These are phyloP conservation scores for Mactra quadrangularis DNA, from an alignment of 1,140 invertebrate genomes.

Conservation along the genomic window DNA sequence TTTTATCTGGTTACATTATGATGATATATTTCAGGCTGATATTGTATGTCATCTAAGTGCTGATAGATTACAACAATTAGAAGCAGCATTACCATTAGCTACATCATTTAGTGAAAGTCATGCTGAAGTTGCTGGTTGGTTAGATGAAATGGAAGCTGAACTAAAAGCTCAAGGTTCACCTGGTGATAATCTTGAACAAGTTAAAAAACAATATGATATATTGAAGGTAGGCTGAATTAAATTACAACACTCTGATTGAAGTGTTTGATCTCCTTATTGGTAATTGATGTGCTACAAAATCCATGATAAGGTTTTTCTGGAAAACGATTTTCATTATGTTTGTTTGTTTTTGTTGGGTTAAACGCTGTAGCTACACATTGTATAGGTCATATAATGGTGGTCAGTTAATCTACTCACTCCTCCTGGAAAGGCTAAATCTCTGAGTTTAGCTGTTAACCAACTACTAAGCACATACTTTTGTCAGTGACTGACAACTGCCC, in stretches of 20 bases:
- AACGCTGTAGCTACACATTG: too few species aligned
- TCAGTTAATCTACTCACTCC: too few species aligned
- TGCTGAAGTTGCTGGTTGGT: slow-evolving; percentile 93
- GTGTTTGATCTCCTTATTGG: too few species aligned
- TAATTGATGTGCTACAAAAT: too few species aligned
- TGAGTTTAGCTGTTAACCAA: too few species aligned
- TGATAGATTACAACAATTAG: slow-evolving; percentile 94
- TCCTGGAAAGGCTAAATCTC: too few species aligned
- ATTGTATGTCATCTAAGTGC: slow-evolving; percentile 94
- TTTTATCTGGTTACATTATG: too few species aligned
- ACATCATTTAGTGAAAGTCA: slow-evolving; percentile 97
- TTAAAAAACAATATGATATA: slow-evolving; percentile 96
- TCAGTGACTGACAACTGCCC: too few species aligned
- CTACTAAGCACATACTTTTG: too few species aligned
- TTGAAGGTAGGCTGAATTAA: slow-evolving; percentile 90
- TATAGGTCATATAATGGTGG: too few species aligned
- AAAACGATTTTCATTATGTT: slow-evolving; percentile 13
- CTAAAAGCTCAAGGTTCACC: slow-evolving; percentile 95
- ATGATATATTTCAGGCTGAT: slow-evolving; percentile 86
- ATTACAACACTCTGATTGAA: too few species aligned
- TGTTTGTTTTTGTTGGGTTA: too few species aligned
- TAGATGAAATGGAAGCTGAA: slow-evolving; percentile 94
- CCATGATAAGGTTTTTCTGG: slow-evolving; percentile 7
- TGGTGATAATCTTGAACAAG: slow-evolving; percentile 93
- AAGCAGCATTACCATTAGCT: slow-evolving; percentile 94